Percentiles rank a stretch among this genome's conserved stretches.
Evolutionary conservation across 2,113 vertebrate genomes (phyloP).

Genomic region (Aviceda subcristata): DNA sequence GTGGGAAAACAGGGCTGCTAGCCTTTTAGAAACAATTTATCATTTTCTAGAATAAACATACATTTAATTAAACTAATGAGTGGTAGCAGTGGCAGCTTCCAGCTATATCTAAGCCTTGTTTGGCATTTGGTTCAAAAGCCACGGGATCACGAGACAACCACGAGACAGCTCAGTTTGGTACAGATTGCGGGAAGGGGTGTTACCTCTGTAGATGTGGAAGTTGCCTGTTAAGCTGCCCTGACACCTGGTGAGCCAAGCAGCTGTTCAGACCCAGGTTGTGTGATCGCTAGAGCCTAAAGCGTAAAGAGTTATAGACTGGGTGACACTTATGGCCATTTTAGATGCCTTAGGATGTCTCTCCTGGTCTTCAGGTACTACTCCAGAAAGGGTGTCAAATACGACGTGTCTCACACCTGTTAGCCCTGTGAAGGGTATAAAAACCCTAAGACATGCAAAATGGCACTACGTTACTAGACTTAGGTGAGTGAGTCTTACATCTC

Average conservation of each 20-base stretch:
- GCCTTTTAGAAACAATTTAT: neutral
- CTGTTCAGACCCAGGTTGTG: neutral
- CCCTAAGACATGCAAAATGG: neutral
- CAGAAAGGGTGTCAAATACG: accelerated
- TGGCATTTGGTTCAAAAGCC: neutral
- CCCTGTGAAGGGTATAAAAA: neutral
- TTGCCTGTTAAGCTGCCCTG: neutral
- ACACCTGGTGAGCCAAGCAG: neutral
- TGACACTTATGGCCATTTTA: neutral
- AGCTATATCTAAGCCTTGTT: neutral
- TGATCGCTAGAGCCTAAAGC: neutral
- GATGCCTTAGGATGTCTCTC: neutral
- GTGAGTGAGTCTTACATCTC: neutral
- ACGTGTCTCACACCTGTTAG: accelerated
- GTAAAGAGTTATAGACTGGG: neutral
- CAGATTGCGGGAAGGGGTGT: accelerated
- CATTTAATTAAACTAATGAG: neutral
- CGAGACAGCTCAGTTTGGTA: neutral
- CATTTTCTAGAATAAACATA: neutral
- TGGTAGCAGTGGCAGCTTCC: neutral
- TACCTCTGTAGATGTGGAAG: neutral
- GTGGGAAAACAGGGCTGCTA: neutral
- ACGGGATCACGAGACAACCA: no score
- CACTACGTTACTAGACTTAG: neutral
- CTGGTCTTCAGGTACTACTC: neutral